Evolutionary conservation across 2,797 vertebrate genomes (phyloP).

Genomic region (Hydrocynus forskahlii): DNA sequence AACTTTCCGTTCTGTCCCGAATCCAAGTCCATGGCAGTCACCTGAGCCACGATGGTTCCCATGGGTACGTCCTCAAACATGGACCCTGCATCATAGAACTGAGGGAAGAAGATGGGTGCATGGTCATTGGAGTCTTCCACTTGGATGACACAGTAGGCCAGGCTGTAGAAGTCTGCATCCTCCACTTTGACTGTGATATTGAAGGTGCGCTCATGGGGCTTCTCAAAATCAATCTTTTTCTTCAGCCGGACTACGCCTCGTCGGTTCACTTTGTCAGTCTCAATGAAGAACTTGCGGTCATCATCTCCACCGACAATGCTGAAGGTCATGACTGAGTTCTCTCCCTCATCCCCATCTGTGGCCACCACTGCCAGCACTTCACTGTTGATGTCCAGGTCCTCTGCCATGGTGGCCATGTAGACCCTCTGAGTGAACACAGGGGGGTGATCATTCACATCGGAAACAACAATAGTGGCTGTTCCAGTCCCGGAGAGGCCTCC

Average conservation of each 20-base stretch:
- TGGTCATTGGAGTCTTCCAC: constrained; percentile 90
- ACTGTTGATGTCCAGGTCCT: constrained; percentile 82
- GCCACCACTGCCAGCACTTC: constrained; percentile 83
- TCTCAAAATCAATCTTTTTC: constrained; percentile 88
- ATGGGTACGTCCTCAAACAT: constrained; percentile 81
- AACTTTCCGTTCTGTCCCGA: constrained; percentile 87
- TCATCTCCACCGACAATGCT: constrained; percentile 86
- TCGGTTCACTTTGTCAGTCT: constrained; percentile 83
- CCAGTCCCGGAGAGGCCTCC: constrained; percentile 87
- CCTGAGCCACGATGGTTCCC: constrained; percentile 84
- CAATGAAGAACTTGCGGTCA: constrained; percentile 87
- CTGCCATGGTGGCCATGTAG: constrained; percentile 79
- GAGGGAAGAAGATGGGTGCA: constrained; percentile 84
- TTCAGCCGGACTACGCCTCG: constrained; percentile 79
- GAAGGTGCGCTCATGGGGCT: constrained; percentile 85
- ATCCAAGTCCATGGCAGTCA: constrained; percentile 86
- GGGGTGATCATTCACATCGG: constrained; percentile 87
- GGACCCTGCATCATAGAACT: constrained; percentile 82
- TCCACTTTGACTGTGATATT: constrained; percentile 90
- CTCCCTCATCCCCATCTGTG: constrained; percentile 84
- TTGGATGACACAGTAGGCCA: constrained; percentile 82
- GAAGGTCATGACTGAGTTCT: constrained; percentile 85
- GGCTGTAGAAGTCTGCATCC: constrained; percentile 84
- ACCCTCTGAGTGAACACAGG: constrained; percentile 85
- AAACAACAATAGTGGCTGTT: constrained; percentile 86